These are phyloP conservation scores for Labrus mixtus DNA, from an alignment of 2,113 vertebrate genomes.

Conservation along the genomic window DNA sequence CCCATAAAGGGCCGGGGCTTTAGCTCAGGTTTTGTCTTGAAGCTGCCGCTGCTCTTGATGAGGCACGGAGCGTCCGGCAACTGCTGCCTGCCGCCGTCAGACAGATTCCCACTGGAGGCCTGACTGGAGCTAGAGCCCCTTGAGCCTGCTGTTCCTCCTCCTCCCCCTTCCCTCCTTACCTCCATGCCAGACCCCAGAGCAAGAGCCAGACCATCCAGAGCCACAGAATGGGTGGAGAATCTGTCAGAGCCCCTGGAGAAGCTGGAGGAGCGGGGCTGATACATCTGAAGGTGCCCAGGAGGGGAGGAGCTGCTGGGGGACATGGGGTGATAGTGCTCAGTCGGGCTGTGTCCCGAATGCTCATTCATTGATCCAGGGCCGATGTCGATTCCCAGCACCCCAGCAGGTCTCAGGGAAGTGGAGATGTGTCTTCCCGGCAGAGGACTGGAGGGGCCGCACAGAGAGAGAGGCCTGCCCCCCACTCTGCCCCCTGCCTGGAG, in stretches of 20 bases:
- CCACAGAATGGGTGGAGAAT: slow-evolving; percentile 73
- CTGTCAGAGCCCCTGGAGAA: slow-evolving; percentile 84
- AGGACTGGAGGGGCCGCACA: slow-evolving; percentile 88
- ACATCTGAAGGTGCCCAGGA: slow-evolving; percentile 61
- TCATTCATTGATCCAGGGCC: slow-evolving; percentile 55
- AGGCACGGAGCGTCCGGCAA: slow-evolving; percentile 81
- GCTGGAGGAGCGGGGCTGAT: slow-evolving; percentile 76
- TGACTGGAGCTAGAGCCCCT: slow-evolving; percentile 89
- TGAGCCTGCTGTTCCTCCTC: slow-evolving; percentile 78
- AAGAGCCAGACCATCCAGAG: slow-evolving; percentile 66
- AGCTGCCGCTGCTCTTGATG: slow-evolving; percentile 79
- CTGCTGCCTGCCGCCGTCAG: slow-evolving; percentile 84
- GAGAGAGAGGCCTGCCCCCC: slow-evolving; percentile 79
- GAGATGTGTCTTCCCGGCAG: slow-evolving; percentile 82
- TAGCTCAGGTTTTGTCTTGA: slow-evolving; percentile 83
- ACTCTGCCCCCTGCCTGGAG: slow-evolving; percentile 79
- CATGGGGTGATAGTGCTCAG: slow-evolving; percentile 73
- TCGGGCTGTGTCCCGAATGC: slow-evolving; percentile 68
- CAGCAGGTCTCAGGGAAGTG: slow-evolving; percentile 75
- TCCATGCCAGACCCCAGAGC: slow-evolving; percentile 74
- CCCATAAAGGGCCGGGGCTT: slow-evolving; percentile 94
- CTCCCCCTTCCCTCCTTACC: slow-evolving; percentile 75
- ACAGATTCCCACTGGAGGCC: slow-evolving; percentile 86
- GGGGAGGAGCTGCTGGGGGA: slow-evolving; percentile 75
- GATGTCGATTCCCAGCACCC: slow-evolving; percentile 75